Evolutionary conservation across 2,888 invertebrate genomes (phyloP), one percentile per base, ranked within the genome.

Genomic region (Sarcophaga caerulescens): DNA sequence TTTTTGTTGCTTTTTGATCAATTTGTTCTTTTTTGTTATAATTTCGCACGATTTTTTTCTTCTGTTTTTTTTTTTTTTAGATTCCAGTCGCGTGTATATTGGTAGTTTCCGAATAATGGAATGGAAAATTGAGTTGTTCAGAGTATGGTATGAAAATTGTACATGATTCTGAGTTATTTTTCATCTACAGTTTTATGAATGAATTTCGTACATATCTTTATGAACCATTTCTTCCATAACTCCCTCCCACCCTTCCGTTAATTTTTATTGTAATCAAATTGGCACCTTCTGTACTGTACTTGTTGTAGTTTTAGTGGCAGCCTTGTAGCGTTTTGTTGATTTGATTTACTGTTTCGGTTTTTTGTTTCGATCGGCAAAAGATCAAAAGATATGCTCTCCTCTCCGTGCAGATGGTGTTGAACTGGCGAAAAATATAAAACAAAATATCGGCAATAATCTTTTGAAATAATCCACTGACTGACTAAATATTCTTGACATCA

Each of bases 391-490:
- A 6, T 73, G 4, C 59, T 44, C 11, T 66, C 63, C 52, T 76
- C 62, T 68, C 10, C 35, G 25, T 59, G 69, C 80, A 76, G 79
- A 85, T 85, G 35, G 80, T 77, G 83, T 63, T 71, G 75, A 57
- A 57, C 71, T 85, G 75, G 82, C 75, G 80, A 76, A 83, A 83
- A 73, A 85, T 81, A 75, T 85, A 78, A 77, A 85, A 85, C 76
- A 77, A 35, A 84, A 86, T 85, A 85, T 83, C 79, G 82, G 77
- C 83, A 81, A 74, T 77, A 74, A 83, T 84, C 80, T 81, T 86
- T 84, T 83, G 76, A 77, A 77, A 69, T 74, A 57, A 60, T 79
- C 5, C 52, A 14, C 12, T 14, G 60, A 52, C 60, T 63, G n/a
- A 35, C 62, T 66, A 52, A 17, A 17, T 65, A 21, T 25, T 77